phyloP scores from a whole-genome alignment of 2,797 vertebrate species.

The Meriones psammophilus region DNA sequence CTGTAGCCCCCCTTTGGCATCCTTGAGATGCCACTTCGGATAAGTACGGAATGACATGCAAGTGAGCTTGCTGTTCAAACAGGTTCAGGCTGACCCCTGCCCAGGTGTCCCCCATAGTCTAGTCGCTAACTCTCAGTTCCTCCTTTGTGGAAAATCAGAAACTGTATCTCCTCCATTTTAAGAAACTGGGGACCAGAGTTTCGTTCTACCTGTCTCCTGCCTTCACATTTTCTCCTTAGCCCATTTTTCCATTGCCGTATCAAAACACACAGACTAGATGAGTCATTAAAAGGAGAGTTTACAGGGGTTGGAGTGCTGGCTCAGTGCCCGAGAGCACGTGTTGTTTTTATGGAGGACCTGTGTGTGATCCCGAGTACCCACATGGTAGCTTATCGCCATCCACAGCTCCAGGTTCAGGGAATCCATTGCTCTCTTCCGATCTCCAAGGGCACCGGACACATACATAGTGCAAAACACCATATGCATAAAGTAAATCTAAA shows the following conservation, averaged over 20 bases:
- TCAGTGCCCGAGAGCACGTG: background rate
- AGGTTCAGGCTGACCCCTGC: background rate
- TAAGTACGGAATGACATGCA: background rate
- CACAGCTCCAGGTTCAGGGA: background rate
- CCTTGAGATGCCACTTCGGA: background rate
- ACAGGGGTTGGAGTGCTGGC: background rate
- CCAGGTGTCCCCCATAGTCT: background rate
- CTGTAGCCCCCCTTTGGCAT: background rate
- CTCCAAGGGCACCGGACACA: background rate
- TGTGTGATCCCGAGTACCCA: background rate
- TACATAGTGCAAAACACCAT: background rate
- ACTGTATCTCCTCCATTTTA: background rate
- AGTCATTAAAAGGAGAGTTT: background rate
- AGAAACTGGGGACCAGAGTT: background rate
- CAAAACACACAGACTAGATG: background rate
- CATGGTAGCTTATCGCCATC: background rate
- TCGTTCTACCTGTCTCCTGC: background rate
- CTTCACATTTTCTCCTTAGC: background rate
- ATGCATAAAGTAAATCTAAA: background rate
- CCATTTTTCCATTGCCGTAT: background rate
- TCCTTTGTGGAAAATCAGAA: constrained; percentile 10
- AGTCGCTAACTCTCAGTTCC: background rate
- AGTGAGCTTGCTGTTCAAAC: background rate
- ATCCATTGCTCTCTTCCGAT: background rate
- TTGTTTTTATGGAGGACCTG: background rate